Evolutionary conservation across 2,797 vertebrate genomes (phyloP).

Genomic region (Arnoldichthys spilopterus): DNA sequence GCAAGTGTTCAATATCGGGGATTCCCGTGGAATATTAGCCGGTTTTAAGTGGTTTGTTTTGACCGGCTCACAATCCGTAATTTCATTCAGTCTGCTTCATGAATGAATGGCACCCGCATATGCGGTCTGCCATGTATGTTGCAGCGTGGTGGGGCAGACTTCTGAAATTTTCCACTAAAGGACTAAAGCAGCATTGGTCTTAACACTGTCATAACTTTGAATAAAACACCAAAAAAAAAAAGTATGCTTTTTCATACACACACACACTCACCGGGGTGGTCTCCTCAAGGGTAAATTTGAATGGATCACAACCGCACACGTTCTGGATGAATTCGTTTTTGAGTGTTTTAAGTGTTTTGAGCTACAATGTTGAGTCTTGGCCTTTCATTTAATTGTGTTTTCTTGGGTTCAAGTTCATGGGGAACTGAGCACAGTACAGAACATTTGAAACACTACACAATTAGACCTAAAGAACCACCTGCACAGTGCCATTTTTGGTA

Average conservation of each 20-base stretch:
- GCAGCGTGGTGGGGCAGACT: not conserved
- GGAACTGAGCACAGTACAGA: too few relatives aligned
- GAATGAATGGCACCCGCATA: not conserved
- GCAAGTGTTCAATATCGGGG: constrained; percentile 10
- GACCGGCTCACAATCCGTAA: not conserved
- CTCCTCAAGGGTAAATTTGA: too few relatives aligned
- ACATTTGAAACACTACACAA: too few relatives aligned
- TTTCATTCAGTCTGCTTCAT: not conserved
- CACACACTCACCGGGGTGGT: too few relatives aligned
- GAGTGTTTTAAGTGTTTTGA: too few relatives aligned
- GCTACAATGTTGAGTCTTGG: too few relatives aligned
- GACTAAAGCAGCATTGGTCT: not conserved
- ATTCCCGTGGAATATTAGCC: constrained; percentile 7
- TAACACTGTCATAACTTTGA: not conserved
- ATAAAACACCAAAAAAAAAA: not conserved
- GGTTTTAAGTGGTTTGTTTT: not conserved
- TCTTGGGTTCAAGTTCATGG: too few relatives aligned
- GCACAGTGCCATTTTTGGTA: too few relatives aligned
- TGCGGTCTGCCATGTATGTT: not conserved
- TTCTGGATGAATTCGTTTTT: too few relatives aligned
- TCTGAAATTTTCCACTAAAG: not conserved
- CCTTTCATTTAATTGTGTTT: too few relatives aligned
- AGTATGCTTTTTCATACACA: not conserved
- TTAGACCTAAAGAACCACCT: too few relatives aligned
- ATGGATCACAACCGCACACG: too few relatives aligned